Evolutionary conservation across 2,888 invertebrate genomes (phyloP), one percentile per base, ranked within the genome.

Genomic region (Cryptophagus acutangulus): DNA sequence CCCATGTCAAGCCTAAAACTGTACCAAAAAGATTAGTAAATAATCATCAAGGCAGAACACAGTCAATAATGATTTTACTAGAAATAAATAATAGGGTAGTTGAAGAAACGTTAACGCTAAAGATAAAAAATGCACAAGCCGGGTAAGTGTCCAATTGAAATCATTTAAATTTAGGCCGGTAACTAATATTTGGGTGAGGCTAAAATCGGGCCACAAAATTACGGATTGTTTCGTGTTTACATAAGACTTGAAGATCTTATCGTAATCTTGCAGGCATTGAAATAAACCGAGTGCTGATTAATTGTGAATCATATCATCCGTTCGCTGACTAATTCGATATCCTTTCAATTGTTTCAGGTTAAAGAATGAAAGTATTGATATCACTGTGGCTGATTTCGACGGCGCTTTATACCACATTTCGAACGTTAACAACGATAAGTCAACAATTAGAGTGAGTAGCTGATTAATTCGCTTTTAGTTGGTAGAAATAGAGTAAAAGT

Each of bases 41-140:
- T 37, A 16, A 29, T 4, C 15, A 16, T 26, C 8, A 29, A 17
- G n/a, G 10, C n/a, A 8, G 2, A 45, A 38, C 38, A 48, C 31
- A 48, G 35, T n/a, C n/a, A n/a, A 75, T 63, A 64, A 93, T 93
- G 93, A 93, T 94, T 80, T 80, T 94, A 72, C 80, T 99, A 71
- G 97, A 99, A 83, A 94, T 95, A 76, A 92, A 96, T 77, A 99
- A 99, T 79, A 87, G 95, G 74, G 94, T 97, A 75, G 87, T 99
- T 63, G 94, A 95, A 77, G 97, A 99, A 74, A 92, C 95, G 46
- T 77, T 97, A 69, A 82, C 86, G 66, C 81, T 90, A 62, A 96
- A 96, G 81, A 94, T 94, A 74, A 89, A 86, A 75, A 94, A 94
- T 82, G 91, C 90, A 67, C 77, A 88, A 72, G 87, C 90, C 65